These are phyloP conservation scores for Buphagus erythrorhynchus DNA, from an alignment of 2,797 vertebrate species.

Conservation along the genomic window DNA sequence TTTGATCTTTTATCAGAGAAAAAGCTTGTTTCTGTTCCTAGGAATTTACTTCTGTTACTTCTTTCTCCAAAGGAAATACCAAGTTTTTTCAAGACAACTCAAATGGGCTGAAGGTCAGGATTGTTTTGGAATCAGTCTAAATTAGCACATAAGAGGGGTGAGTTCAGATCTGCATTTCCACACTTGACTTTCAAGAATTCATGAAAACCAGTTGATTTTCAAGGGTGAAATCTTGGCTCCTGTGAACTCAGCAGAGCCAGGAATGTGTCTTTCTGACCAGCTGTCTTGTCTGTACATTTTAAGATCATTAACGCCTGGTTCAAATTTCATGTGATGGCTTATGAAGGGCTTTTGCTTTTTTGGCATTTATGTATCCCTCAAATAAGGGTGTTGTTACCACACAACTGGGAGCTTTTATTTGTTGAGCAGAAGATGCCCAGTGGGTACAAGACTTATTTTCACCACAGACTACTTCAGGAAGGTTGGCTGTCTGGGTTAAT, in stretches of 20 bases:
- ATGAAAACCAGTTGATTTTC: neutral
- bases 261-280: neutral
- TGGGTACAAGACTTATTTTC: neutral
- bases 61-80: neutral
- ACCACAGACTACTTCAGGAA: neutral
- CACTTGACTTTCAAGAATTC: neutral
- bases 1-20: neutral
- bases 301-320: neutral
- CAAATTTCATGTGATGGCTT: neutral
- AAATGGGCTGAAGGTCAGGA: neutral
- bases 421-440: neutral
- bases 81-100: neutral
- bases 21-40: neutral
- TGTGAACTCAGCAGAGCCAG: neutral
- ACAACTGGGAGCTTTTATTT: neutral
- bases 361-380: neutral
- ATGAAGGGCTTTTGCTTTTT: neutral
- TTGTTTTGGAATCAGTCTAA: neutral
- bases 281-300: neutral
- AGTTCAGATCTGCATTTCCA: neutral
- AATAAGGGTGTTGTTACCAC: neutral
- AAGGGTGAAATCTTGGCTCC: neutral
- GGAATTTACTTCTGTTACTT: neutral
- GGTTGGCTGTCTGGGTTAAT: neutral
- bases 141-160: neutral